Evolutionary conservation across 2,797 vertebrate genomes (phyloP), one percentile per base, ranked within the genome.

Genomic region (Diglossa cyanea): DNA sequence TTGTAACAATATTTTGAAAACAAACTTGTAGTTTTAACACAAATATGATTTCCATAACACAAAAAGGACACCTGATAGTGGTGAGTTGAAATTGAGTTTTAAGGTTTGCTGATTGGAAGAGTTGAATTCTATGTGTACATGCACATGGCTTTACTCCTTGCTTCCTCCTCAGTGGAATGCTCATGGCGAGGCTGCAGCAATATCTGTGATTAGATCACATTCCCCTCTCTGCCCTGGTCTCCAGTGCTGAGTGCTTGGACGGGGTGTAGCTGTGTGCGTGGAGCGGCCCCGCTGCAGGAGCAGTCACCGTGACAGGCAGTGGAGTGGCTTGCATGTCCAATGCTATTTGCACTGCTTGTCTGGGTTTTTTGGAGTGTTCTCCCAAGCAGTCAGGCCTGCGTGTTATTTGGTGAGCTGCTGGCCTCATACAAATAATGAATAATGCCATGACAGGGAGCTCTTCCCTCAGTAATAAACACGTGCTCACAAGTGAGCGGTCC

Each of bases 321-420:
- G 48, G 58, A 55, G 77, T 31, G 83, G 65, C 58, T 92, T 94
- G 90, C 73, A 78, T 81, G 80, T 40, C 92, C 90, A 67, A 84
- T 81, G 88, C 76, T 84, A 4, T 75, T 93, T 75, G 61, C 67
- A 42, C 76, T 0, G 54, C 79, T 79, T 75, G 82, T 47, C 93
- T 91, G 85, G 44, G 61, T 50, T 68, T 83, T 76, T 86, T 15
- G n/a, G 63, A 90, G 86, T 1, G 1, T 11, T 84, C 35, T 92
- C 63, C 28, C 5, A 4, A 48, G 25, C 58, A 44, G 44, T 31
- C 73, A 63, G 74, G 55, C 44, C 88, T 18, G 26, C 0, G 3
- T 72, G 71, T 24, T 91, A 9, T 23, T 91, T 73, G 33, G 71
- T 28, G 68, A 76, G 71, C 94, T 68, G 53, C 74, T 73, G 13